These are phyloP conservation scores for Trichosurus vulpecula DNA, from an alignment of 2,797 vertebrate genomes.

Conservation along the genomic window DNA sequence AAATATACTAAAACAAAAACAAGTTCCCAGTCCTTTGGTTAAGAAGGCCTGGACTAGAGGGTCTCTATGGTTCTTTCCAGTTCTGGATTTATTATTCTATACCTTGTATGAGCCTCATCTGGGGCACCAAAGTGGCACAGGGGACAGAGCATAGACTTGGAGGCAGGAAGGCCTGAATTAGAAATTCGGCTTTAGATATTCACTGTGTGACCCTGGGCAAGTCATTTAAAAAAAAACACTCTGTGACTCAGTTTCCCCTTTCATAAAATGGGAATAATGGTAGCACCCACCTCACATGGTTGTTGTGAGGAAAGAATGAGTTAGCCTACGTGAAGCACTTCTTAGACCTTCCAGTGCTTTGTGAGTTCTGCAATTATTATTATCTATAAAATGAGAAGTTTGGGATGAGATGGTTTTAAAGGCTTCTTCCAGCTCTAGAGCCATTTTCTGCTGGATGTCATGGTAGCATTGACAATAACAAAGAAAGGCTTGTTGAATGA, in stretches of 20 bases:
- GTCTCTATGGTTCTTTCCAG: not conserved
- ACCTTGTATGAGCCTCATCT: not conserved
- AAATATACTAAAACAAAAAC: not conserved
- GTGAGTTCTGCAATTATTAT: not conserved
- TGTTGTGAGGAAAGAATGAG: not conserved
- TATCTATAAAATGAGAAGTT: not conserved
- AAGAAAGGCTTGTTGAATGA: not conserved
- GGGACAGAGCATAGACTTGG: not conserved
- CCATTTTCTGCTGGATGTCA: not conserved
- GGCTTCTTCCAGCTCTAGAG: not conserved
- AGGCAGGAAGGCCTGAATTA: not conserved
- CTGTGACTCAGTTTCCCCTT: not conserved
- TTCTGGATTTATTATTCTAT: not conserved
- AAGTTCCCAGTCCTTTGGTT: not conserved
- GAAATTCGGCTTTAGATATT: not conserved
- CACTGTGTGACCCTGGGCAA: not conserved
- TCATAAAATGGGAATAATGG: not conserved
- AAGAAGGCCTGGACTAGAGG: not conserved
- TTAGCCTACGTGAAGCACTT: not conserved
- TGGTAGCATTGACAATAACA: not conserved
- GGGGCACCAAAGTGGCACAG: not conserved
- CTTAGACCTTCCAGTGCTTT: not conserved
- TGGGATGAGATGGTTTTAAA: not conserved
- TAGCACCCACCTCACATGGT: not conserved
- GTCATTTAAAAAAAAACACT: not conserved